phyloP scores from a whole-genome alignment of 2,797 vertebrate species.

The Liasis olivaceus region DNA sequence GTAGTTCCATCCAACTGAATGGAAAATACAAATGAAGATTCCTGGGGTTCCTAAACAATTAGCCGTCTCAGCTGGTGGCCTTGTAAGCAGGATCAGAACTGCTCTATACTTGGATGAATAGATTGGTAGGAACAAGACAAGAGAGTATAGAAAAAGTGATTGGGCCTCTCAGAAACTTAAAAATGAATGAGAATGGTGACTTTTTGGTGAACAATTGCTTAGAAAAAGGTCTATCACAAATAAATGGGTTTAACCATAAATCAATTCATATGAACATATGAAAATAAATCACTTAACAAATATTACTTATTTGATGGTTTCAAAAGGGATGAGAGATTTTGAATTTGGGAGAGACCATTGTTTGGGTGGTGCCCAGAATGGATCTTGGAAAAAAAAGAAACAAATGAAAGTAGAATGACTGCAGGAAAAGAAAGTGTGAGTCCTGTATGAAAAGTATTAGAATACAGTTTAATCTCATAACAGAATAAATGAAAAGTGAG shows the following conservation, averaged over 20 bases:
- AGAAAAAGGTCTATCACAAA: background rate
- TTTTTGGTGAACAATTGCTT: background rate
- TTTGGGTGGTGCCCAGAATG: background rate
- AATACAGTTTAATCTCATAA: no score
- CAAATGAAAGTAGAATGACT: background rate
- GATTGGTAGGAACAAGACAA: background rate
- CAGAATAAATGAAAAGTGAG: no score
- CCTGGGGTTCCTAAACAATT: background rate
- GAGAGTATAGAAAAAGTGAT: background rate
- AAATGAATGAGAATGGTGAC: background rate
- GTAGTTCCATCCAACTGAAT: accelerated
- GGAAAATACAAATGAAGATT: background rate
- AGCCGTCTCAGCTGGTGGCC: background rate
- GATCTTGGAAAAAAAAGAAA: background rate
- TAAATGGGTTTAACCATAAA: background rate
- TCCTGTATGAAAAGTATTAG: no score
- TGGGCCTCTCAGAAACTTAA: background rate
- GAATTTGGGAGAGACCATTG: background rate
- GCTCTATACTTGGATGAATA: background rate
- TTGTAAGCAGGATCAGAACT: background rate
- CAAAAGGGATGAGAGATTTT: background rate
- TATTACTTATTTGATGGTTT: background rate
- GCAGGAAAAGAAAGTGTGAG: no score
- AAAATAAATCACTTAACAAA: background rate
- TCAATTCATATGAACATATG: background rate